phyloP scores from a whole-genome alignment of 2,888 invertebrate genomes.

The Eupithecia exiguata region DNA sequence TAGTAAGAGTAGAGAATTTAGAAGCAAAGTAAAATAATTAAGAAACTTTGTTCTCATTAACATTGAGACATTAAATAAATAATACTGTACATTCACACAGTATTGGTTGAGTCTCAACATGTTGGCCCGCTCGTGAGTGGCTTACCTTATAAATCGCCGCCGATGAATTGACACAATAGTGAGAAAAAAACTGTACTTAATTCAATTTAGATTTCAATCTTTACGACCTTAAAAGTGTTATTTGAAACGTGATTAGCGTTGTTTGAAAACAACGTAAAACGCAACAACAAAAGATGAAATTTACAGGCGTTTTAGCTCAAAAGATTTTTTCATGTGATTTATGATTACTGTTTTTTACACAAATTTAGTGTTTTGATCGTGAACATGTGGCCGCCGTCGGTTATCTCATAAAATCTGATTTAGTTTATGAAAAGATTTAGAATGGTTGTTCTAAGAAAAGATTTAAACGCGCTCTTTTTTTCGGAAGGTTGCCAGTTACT shows the following conservation, averaged over 20 bases:
- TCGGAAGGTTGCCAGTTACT: not conserved
- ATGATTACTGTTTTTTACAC: slow-evolving; percentile 49
- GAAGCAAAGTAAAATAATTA: too few species aligned
- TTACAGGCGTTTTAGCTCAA: slow-evolving; percentile 52
- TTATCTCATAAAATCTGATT: slow-evolving; percentile 29
- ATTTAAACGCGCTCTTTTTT: slow-evolving; percentile 38
- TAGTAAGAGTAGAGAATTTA: too few species aligned
- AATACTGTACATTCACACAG: too few species aligned
- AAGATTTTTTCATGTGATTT: slow-evolving; percentile 48
- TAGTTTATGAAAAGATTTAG: slow-evolving; percentile 22
- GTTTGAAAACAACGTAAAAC: slow-evolving; percentile 68
- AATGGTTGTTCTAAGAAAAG: slow-evolving; percentile 26
- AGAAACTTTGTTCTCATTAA: slow-evolving; percentile 19
- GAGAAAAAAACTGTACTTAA: slow-evolving; percentile 66
- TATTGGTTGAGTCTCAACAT: slow-evolving; percentile 35
- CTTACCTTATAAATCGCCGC: slow-evolving; percentile 48
- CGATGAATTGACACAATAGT: slow-evolving; percentile 70
- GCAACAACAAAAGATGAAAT: slow-evolving; percentile 63
- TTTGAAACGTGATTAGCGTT: slow-evolving; percentile 63
- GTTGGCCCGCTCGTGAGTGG: slow-evolving; percentile 48
- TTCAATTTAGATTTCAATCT: slow-evolving; percentile 70
- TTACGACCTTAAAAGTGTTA: slow-evolving; percentile 57
- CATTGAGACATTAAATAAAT: too few species aligned
- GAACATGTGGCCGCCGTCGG: slow-evolving; percentile 34
- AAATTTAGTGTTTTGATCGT: slow-evolving; percentile 40